phyloP scores from a whole-genome alignment of 2,113 vertebrate species.

The Laticauda laticaudata region DNA sequence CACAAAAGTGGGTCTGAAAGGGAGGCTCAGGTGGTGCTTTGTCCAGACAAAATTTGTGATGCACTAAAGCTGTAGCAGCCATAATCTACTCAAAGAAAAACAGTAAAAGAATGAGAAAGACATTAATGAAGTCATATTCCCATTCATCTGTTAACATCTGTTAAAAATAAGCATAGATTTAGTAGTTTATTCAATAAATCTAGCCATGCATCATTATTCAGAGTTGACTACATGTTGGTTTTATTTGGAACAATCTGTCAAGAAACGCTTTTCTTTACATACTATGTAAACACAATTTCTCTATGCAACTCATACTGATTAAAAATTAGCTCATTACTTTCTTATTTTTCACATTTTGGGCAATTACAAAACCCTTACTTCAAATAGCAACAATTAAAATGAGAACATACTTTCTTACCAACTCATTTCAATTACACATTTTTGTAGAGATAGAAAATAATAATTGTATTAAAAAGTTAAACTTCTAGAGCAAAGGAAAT shows the following conservation, averaged over 20 bases:
- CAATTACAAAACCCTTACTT: background rate
- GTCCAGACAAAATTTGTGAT: constrained; percentile 87
- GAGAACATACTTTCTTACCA: background rate
- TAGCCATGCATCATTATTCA: background rate
- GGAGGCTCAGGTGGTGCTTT: constrained; percentile 88
- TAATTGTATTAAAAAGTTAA: background rate
- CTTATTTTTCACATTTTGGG: background rate
- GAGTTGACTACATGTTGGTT: background rate
- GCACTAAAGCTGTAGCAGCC: constrained; percentile 84
- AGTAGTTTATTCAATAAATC: background rate
- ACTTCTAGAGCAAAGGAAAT: background rate
- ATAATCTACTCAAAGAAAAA: constrained; percentile 77
- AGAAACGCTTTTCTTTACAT: background rate
- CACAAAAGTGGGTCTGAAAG: constrained; percentile 92
- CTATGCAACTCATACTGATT: background rate
- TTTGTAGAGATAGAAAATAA: background rate
- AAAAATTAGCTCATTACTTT: background rate
- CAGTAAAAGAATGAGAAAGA: background rate
- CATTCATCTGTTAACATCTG: background rate
- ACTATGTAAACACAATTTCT: background rate
- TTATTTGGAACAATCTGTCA: background rate
- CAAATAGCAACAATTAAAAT: background rate
- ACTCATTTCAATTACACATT: background rate
- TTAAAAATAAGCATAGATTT: background rate
- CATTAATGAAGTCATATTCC: constrained; percentile 7